phyloP scores from a whole-genome alignment of 2,113 vertebrate genomes.

The Ophthalmolycus amberensis region DNA sequence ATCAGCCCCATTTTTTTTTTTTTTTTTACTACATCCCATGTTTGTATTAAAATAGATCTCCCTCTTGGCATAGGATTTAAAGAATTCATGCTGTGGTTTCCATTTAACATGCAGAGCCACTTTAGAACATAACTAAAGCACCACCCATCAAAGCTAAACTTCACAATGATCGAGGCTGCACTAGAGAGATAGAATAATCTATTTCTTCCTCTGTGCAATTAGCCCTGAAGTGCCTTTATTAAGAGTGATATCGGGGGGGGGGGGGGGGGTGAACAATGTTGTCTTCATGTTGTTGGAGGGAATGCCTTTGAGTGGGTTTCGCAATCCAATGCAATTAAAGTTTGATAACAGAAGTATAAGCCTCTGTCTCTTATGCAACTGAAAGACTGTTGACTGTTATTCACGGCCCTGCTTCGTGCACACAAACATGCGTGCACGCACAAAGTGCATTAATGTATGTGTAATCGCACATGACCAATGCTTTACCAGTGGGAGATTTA shows the following conservation, averaged over 20 bases:
- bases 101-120: conserved; percentile 64
- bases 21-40: conserved; percentile 37
- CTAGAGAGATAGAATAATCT: conserved; percentile 20
- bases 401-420: not conserved
- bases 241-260: conserved; percentile 11
- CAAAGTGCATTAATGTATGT: not conserved
- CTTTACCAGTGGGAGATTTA: not conserved
- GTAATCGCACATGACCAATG: not conserved
- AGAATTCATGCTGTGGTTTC: conserved; percentile 69
- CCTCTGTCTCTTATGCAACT: conserved; percentile 1
- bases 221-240: conserved; percentile 37
- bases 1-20: not conserved
- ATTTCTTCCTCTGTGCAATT: conserved; percentile 10
- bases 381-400: not conserved
- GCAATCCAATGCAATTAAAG: conserved; percentile 43
- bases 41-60: conserved; percentile 25
- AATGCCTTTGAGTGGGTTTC: conserved; percentile 25
- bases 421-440: not conserved
- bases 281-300: conserved; percentile 30
- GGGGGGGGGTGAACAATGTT: not conserved
- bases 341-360: conserved; percentile 40
- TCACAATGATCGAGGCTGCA: conserved; percentile 47
- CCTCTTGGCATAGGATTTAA: conserved; percentile 35
- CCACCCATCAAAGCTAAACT: conserved; percentile 28
- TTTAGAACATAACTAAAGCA: conserved; percentile 35